Evolutionary conservation across 2,888 invertebrate species (phyloP), one percentile per base, ranked within the genome.

Genomic region (Diloba caeruleocephala): DNA sequence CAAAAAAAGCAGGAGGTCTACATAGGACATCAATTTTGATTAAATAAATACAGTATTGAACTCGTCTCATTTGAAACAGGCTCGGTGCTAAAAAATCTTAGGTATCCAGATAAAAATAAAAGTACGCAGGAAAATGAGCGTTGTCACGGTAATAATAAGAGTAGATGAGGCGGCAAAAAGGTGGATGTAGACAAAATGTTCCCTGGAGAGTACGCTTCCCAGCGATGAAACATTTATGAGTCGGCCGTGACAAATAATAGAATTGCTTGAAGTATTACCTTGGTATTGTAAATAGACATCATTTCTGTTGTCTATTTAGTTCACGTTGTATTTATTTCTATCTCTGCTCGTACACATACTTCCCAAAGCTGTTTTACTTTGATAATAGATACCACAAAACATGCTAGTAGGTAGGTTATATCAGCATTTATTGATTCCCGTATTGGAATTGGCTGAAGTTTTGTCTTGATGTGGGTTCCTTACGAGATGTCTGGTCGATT

Each of bases 211-310:
- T 34, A 46, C 19, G 51, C 41, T 45, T 21, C 36, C 25, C 36
- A 26, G 73, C 54, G 71, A 71, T 71, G 74, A 71, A 71, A 71
- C 74, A 71, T 71, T 73, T 73, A 71, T 71, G 70, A 71, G 74
- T 32, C 42, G 57, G 44, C 70, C 29, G 64, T 58, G 74, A 73
- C 74, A 71, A 71, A 73, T 71, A 69, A 70, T 49, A 39, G 70
- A 54, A 61, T 39, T 52, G 50, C 46, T 48, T 52, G 48, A 59
- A 69, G 56, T 61, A 64, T 69, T 60, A 43, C 53, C 41, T 49
- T 25, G 43, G 50, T 44, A 39, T 28, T 39, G 36, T 45, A 41
- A 55, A 62, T 54, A 41, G 46, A 58, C 36, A 46, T 50, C 25
- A 46, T 43, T 37, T 44, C 29, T 23, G 31, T 37, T 42, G 12